Conservation (phyloP, 2,888 invertebrate species). For the Camponotus fellah region DNA sequence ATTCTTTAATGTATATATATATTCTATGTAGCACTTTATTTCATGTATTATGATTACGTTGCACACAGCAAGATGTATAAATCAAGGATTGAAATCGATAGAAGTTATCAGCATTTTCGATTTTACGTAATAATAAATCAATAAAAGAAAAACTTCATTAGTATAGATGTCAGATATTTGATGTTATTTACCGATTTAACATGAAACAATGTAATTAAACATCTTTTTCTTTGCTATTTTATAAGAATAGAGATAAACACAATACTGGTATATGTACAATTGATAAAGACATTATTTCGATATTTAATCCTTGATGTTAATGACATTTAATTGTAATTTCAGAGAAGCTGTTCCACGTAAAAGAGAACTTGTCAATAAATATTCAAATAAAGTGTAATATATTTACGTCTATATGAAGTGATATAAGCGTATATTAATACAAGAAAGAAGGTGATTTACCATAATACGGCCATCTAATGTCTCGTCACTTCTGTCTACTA, state of each 20-base stretch:
- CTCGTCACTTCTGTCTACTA: conserved; percentile 54
- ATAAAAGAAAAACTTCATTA: background rate
- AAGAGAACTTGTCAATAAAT: conserved; percentile 15
- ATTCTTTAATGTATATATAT: conserved; percentile 3
- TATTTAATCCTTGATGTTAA: background rate
- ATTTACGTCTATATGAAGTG: background rate
- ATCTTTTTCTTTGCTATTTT: background rate
- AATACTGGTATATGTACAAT: background rate
- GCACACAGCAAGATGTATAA: background rate
- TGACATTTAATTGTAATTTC: background rate
- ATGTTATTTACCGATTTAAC: background rate
- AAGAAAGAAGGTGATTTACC: background rate
- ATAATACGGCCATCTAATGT: conserved; percentile 10
- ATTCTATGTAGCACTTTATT: background rate
- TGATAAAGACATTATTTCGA: background rate
- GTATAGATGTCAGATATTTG: background rate
- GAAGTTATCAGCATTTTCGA: background rate
- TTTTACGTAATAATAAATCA: background rate
- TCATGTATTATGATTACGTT: conserved; percentile 1
- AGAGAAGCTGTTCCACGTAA: background rate
- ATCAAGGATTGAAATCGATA: background rate
- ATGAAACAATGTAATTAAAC: background rate
- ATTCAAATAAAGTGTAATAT: background rate
- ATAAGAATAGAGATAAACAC: background rate
- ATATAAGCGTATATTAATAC: conserved; percentile 15